Evolutionary conservation across 2,113 vertebrate species (phyloP).

Genomic region (Xenopus borealis): DNA sequence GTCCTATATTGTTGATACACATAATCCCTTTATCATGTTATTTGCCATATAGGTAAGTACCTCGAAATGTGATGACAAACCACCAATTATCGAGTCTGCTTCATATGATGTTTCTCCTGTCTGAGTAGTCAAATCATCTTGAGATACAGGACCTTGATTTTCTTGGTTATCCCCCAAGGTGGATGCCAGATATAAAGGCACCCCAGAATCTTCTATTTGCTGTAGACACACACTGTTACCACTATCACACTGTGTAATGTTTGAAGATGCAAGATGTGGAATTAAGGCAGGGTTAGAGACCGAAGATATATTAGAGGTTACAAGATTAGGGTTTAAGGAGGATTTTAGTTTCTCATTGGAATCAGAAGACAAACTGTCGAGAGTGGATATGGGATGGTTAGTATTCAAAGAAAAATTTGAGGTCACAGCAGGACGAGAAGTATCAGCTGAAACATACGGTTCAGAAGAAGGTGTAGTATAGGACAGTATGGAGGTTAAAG

Average conservation of each 20-base stretch:
- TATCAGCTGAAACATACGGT: background rate
- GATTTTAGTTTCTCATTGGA: too few relatives aligned
- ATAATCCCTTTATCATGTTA: background rate
- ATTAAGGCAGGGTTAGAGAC: background rate
- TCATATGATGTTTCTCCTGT: background rate
- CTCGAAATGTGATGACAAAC: background rate
- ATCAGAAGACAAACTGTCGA: background rate
- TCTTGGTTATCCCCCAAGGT: background rate
- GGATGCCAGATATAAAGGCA: background rate
- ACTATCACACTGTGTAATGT: background rate
- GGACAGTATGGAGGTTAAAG: constrained; percentile 9
- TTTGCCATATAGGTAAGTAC: background rate
- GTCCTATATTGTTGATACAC: background rate
- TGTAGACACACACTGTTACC: background rate
- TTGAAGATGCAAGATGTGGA: background rate
- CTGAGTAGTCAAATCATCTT: background rate
- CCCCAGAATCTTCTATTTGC: background rate
- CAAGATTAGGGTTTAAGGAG: background rate
- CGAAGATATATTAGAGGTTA: background rate
- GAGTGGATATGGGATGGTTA: background rate
- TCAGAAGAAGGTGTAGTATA: background rate
- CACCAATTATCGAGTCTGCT: background rate
- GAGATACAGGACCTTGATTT: background rate
- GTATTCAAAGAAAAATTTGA: background rate
- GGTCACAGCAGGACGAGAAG: background rate